Base-by-base conservation (phyloP, 1,140 invertebrate genomes). In the Zaprionus capensis region DNA sequence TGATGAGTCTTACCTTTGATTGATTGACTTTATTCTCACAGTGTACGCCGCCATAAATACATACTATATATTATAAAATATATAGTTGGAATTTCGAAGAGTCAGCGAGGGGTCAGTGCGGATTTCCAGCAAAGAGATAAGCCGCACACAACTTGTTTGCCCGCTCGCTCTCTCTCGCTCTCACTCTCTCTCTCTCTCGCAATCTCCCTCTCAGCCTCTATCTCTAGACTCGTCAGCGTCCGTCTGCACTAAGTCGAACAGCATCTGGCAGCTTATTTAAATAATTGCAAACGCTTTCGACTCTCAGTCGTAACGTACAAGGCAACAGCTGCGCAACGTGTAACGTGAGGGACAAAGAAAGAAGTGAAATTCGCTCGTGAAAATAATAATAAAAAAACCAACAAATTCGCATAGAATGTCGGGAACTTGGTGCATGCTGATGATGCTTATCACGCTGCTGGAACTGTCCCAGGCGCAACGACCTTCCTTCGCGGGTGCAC, bases 401-500 rank as follows among this genome's bases (percentile, higher is more conserved):
- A 17, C 1, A 38, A 66, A n/a, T 14, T 26, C 4, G 20, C 4
- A 15, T 46, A 71, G 38, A 68, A 90, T 88, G 85, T 24, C 76
- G 26, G 71, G 31, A n/a, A 38, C 24, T n/a, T 63, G 74, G 11
- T 78, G 26, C 12, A 11, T 58, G 4, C 28, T 57, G 22, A 58
- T 63, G 34, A 46, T 80, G 12, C 15, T 68, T 46, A 22, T 81
- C 22, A 49, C 58, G 15, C 41, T 84, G 2, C 56, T 80, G 22
- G 76, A 84, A 58, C 17, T 74, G 44, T 34, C 64, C 15, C 72
- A 46, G 68, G 84, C 81, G 1, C 92, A 93, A 61, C 81, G 92
- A n/a, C 86, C 91, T 5, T 78, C 87, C 28, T 93, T 85, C 57
- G 82, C 92, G 0, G 92, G 92, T 7, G 38, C 57, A 11, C 80